Base-by-base conservation (phyloP, 2,113 vertebrate genomes). In the Illadopsis cleaveri region DNA sequence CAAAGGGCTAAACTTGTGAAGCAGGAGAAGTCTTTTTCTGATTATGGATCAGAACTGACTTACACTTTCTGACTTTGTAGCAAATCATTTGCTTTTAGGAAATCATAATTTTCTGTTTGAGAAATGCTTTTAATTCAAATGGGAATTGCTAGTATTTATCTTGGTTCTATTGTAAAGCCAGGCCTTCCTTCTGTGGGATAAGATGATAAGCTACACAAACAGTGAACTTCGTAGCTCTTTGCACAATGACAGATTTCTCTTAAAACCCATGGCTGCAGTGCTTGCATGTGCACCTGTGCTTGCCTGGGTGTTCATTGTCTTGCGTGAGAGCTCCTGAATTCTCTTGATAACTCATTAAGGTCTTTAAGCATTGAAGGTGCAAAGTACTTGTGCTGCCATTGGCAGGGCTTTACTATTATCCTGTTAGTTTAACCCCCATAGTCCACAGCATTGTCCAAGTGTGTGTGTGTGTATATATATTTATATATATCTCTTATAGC, bases 401-500 rank as follows among this genome's bases (percentile, higher is more conserved):
- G 56, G 23, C 31, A 66, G 60, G 5, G 54, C 53, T 81, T 89
- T 35, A 25, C 42, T 50, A 0, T 48, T 23, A 27, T 33, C 22
- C n/a, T 62, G 30, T 78, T 81, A 38, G 33, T 78, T 89, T 86
- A 62, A 84, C 23, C 14, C 7, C 25, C 40, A 1, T 11, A 37
- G 70, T 45, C 47, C 54, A 37, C n/a, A 73, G n/a, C 50, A 31
- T 10, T 61, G 25, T 73, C 50, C 16, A 37, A 20, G 15, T 22
- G 19, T 12, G 3, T 37, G 9, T 38, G 3, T 56, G 5, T 66
- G 5, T 56, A 1, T 40, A 3, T n/a, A 4, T 10, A 18, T 35
- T 6, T 21, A 30, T 12, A 12, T 28, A 33, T 50, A 11, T 69
- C 7, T 40, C 6, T 68, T 6, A 50, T n/a, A 51, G 10, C 3